These are phyloP conservation scores for Myodes glareolus DNA, from an alignment of 2,113 vertebrate species.

Conservation along the genomic window DNA sequence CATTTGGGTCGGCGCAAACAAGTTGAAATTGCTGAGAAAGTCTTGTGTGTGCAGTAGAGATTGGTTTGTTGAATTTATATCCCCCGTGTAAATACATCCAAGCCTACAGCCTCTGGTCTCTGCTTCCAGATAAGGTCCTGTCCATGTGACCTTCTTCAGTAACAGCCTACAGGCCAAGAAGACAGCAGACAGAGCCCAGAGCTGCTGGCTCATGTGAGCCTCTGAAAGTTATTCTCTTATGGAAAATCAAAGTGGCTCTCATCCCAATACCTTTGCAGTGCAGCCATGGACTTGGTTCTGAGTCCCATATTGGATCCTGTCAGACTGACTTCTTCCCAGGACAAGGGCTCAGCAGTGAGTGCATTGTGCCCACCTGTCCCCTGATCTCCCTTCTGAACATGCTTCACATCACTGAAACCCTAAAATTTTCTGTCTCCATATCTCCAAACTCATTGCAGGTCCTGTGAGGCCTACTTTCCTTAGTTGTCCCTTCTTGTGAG, in stretches of 20 bases:
- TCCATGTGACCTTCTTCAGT: constrained; percentile 33
- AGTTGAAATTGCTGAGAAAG: constrained; percentile 68
- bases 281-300: not conserved
- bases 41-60: constrained; percentile 55
- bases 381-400: not conserved
- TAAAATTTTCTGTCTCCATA: not conserved
- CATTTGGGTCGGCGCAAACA: constrained; percentile 42
- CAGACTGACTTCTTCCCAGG: not conserved
- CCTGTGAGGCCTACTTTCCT: not conserved
- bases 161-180: not conserved
- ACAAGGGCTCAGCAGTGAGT: not conserved
- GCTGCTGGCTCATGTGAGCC: not conserved
- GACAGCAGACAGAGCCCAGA: not conserved
- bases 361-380: too few species aligned
- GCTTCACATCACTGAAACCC: not conserved
- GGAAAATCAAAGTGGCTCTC: not conserved
- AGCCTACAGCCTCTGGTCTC: constrained; percentile 22
- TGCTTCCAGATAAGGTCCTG: constrained; percentile 35
- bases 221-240: not conserved
- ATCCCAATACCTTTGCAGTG: not conserved
- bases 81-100: constrained; percentile 55
- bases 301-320: not conserved
- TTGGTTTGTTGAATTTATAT: constrained; percentile 72
- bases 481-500: not conserved
- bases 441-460: not conserved